A percentile compares a stretch with the other conserved stretches of the same genome.
phyloP scores from a whole-genome alignment of 2,888 invertebrate species.

The Pyrgus malvae region DNA sequence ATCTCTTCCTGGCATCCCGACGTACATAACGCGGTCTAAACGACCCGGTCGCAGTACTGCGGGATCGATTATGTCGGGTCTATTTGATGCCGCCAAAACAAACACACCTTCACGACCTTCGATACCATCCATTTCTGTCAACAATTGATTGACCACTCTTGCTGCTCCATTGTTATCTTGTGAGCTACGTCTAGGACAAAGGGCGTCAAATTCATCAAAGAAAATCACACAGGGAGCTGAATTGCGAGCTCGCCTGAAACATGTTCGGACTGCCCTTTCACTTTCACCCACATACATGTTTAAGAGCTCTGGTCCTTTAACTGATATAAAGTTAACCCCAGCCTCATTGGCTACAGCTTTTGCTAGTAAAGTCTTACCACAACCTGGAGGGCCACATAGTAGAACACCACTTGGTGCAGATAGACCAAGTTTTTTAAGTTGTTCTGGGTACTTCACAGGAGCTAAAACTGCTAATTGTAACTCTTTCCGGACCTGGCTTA shows the following conservation, averaged over 20 bases:
- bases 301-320: constrained; percentile 98
- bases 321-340: constrained; percentile 98
- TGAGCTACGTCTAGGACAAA: constrained; percentile 94
- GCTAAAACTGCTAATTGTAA: constrained; percentile 95
- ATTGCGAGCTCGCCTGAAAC: constrained; percentile 96
- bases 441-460: constrained; percentile 93
- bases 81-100: constrained; percentile 97
- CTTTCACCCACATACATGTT: constrained; percentile 99
- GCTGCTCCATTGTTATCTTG: constrained; percentile 87
- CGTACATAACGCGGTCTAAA: constrained; percentile 93
- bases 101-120: constrained; percentile 96
- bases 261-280: constrained; percentile 97
- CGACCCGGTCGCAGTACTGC: constrained; percentile 95
- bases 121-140: constrained; percentile 99
- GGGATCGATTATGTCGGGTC: constrained; percentile 98
- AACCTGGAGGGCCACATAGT: constrained; percentile 98
- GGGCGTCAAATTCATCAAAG: constrained; percentile 98
- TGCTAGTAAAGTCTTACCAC: constrained; percentile 97
- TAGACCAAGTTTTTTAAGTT: constrained; percentile 89
- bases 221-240: constrained; percentile 99
- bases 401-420: constrained; percentile 93
- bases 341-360: constrained; percentile 99
- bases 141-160: constrained; percentile 96
- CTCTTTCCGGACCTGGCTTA: constrained; percentile 93
- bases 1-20: constrained; percentile 90